A percentile compares a stretch with the other conserved stretches of the same genome.
Evolutionary conservation across 2,888 invertebrate species (phyloP).

Genomic region (Melieria omissa): DNA sequence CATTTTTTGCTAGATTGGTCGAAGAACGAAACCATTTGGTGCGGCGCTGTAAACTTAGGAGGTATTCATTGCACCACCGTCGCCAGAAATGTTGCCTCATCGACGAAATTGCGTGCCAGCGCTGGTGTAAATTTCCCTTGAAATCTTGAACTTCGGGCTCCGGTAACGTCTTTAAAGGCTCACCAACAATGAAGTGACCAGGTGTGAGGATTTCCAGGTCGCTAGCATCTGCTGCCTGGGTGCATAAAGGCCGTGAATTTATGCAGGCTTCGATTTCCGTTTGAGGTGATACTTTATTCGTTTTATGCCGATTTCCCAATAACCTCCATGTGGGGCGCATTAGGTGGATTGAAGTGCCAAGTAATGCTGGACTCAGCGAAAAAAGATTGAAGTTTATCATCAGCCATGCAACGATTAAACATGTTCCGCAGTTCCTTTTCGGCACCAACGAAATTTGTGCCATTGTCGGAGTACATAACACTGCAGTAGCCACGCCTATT

Average conservation of each 20-base stretch:
- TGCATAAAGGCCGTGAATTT: constrained; percentile 13
- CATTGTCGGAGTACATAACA: constrained; percentile 32
- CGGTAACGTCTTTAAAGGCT: neutral
- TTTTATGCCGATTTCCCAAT: constrained; percentile 29
- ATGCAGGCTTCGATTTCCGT: constrained; percentile 31
- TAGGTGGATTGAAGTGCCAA: constrained; percentile 28
- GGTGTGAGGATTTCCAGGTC: constrained; percentile 22
- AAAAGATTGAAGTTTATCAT: constrained; percentile 3
- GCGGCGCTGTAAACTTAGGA: constrained; percentile 25
- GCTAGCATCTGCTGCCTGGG: neutral
- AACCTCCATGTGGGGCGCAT: constrained; percentile 35
- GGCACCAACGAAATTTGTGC: constrained; percentile 34
- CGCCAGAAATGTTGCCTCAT: constrained; percentile 34
- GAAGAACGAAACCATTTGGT: constrained; percentile 21
- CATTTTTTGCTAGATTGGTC: constrained; percentile 7
- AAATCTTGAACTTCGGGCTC: too few relatives aligned
- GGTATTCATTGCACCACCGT: constrained; percentile 27
- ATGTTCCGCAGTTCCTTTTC: constrained; percentile 2
- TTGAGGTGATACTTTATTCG: constrained; percentile 32
- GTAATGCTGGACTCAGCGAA: constrained; percentile 8
- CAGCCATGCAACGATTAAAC: constrained; percentile 1
- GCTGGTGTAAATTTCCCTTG: constrained; percentile 6
- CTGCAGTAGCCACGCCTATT: constrained; percentile 32
- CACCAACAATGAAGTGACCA: constrained; percentile 15
- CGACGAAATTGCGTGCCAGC: constrained; percentile 18